Evolutionary conservation across 2,113 vertebrate species (phyloP), one percentile per base, ranked within the genome.

Genomic region (Podarcis raffonei): DNA sequence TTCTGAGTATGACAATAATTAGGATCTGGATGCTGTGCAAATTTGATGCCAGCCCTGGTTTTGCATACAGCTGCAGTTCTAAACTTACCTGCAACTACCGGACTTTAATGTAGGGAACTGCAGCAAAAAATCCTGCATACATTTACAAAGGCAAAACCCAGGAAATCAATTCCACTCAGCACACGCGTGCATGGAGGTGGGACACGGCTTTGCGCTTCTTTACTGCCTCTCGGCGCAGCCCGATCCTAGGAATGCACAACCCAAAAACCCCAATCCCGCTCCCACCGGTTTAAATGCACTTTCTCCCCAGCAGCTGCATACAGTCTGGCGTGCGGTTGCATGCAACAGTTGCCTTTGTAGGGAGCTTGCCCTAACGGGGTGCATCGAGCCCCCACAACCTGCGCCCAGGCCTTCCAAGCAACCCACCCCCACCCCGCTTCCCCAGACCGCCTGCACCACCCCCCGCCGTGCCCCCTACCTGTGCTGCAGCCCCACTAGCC

Each of bases 401-500:
- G 32, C 1, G 15, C 3, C 12, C 62, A 27, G 18, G 20, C 79
- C 81, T 20, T 20, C 72, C 57, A 1, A 37, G 80, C 65, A 48
- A 35, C 69, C 86, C 32, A 7, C 59, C 39, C 12, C 20, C 13
- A 37, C 75, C 20, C 9, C 3, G 3, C 6, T 35, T 1, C 62
- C 68, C 22, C 7, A 18, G 1, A 22, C 3, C 39, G 16, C 59
- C 27, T 11, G 53, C n/a, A 2, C 1, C 3, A 4, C 25, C 13
- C 32, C 35, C 27, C 0, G 0, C 9, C 2, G n/a, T 83, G 18
- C 0, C 2, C 4, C 96, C 96, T 95, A 98, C 99, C 99, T 98
- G 97, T 99, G 99, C 96, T 99, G 99, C 84, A 99, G 93, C 90
- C 98, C 99, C 94, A 98, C 98, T 59, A 99, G 96, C n/a, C 99